These are phyloP conservation scores for Lacanobia oleracea DNA, from an alignment of 2,888 invertebrate species.

Conservation along the genomic window DNA sequence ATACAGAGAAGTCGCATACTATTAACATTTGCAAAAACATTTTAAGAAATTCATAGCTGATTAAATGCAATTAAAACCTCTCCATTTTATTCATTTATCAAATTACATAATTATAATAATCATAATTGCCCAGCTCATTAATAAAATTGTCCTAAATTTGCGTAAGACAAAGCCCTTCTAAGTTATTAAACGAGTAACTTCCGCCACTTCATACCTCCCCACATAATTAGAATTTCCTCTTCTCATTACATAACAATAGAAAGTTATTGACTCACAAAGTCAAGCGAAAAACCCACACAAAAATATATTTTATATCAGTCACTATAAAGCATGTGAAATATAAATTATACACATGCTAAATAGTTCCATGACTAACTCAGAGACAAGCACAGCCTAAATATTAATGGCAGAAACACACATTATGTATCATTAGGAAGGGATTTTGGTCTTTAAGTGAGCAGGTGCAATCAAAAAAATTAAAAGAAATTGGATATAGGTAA, in stretches of 20 bases:
- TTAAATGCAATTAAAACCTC: slow-evolving; percentile 16
- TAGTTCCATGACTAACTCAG: not conserved
- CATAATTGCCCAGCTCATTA: slow-evolving; percentile 2
- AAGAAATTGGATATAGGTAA: too few relatives aligned
- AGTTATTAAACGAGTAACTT: slow-evolving; percentile 49
- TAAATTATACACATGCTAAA: not conserved
- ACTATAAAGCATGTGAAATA: slow-evolving; percentile 2
- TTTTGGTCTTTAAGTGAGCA: too few relatives aligned
- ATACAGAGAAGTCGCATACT: slow-evolving; percentile 20
- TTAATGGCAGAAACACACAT: too few relatives aligned
- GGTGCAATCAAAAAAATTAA: too few relatives aligned
- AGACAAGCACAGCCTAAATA: too few relatives aligned
- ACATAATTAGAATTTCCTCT: slow-evolving; percentile 60
- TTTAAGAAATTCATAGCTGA: slow-evolving; percentile 1
- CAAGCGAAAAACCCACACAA: slow-evolving; percentile 29
- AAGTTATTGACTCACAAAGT: slow-evolving; percentile 57
- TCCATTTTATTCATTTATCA: not conserved
- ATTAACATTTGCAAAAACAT: slow-evolving; percentile 23
- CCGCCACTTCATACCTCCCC: slow-evolving; percentile 37
- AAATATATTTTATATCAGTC: slow-evolving; percentile 1
- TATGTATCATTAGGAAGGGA: too few relatives aligned
- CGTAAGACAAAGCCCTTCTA: slow-evolving; percentile 9
- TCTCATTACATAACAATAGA: slow-evolving; percentile 54
- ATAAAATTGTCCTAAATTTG: slow-evolving; percentile 7
- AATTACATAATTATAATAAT: slow-evolving; percentile 16